phyloP scores from a whole-genome alignment of 2,888 invertebrate genomes.

The Euplagia quadripunctaria region DNA sequence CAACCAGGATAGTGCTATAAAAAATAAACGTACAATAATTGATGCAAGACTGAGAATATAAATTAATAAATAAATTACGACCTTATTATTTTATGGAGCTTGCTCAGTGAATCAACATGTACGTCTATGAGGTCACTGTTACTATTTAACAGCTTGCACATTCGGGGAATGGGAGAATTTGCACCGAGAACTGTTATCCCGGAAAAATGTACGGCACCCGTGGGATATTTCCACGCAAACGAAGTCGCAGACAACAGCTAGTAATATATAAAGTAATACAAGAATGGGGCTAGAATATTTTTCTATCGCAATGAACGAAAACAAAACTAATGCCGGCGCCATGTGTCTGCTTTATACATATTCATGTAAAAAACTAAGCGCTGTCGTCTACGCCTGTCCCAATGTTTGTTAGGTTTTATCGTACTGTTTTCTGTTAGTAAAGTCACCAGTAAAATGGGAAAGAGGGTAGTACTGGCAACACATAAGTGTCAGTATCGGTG shows the following conservation, averaged over 20 bases:
- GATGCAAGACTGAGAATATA: too few relatives aligned
- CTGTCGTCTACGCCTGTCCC: not conserved
- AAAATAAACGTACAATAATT: too few relatives aligned
- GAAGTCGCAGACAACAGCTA: too few relatives aligned
- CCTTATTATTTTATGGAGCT: not conserved
- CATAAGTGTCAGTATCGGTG: not conserved
- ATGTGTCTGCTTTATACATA: not conserved
- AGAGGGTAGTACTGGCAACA: not conserved
- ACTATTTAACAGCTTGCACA: too few relatives aligned
- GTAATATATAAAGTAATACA: not conserved
- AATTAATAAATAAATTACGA: not conserved
- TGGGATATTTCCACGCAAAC: too few relatives aligned
- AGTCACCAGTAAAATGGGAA: too few relatives aligned
- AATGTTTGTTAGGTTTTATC: not conserved
- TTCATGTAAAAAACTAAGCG: not conserved
- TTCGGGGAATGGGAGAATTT: too few relatives aligned
- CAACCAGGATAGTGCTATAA: too few relatives aligned
- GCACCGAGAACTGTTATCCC: too few relatives aligned
- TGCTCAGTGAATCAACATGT: too few relatives aligned
- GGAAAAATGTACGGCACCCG: too few relatives aligned
- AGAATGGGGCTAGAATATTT: not conserved
- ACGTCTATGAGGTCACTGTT: too few relatives aligned
- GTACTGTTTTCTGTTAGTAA: not conserved
- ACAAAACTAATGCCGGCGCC: not conserved
- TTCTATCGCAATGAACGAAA: not conserved